Evolutionary conservation across 2,113 vertebrate genomes (phyloP), one percentile per base, ranked within the genome.

Genomic region (Fulmarus glacialis): DNA sequence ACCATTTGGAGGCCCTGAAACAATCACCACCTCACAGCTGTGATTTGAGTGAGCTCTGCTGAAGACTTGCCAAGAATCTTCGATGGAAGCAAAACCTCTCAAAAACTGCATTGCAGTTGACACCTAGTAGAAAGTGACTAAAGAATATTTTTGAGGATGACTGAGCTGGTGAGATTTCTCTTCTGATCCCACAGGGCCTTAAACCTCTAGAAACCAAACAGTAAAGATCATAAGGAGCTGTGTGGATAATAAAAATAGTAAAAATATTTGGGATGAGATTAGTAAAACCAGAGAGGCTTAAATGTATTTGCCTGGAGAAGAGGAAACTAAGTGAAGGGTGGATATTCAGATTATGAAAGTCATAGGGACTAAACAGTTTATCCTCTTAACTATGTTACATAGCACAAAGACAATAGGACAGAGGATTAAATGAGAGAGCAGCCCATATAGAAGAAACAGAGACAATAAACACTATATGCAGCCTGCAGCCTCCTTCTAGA

Each of bases 201-300:
- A 88, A 82, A 78, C 4, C 8, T 53, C 63, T 68, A 66, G 59
- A 96, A 75, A 43, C 4, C 38, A 80, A 89, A 64, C 30, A 86
- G 63, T 50, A 87, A 91, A 82, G 4, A 53, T 81, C 43, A 82
- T 82, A 62, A 60, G 52, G 63, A 60, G 24, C 45, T 84, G 13
- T 63, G 45, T 42, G 30, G 8, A 12, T 60, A 74, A 73, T 70
- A 92, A 87, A 82, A 88, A 50, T 72, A 89, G 60, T 80, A 48
- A 92, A 85, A 93, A 64, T 70, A 74, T 93, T 96, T 87, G 58
- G 22, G 48, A 88, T 88, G 32, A 85, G 43, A 86, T 96, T 91
- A 93, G 6, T 77, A 75, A 92, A 96, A 52, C 15, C 52, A 94
- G 68, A 86, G 16, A 87, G 48, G 24, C 17, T 93, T 91, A 85